Base-by-base conservation (phyloP, 2,113 vertebrate genomes). In the Hydrochoerus hydrochaeris region DNA sequence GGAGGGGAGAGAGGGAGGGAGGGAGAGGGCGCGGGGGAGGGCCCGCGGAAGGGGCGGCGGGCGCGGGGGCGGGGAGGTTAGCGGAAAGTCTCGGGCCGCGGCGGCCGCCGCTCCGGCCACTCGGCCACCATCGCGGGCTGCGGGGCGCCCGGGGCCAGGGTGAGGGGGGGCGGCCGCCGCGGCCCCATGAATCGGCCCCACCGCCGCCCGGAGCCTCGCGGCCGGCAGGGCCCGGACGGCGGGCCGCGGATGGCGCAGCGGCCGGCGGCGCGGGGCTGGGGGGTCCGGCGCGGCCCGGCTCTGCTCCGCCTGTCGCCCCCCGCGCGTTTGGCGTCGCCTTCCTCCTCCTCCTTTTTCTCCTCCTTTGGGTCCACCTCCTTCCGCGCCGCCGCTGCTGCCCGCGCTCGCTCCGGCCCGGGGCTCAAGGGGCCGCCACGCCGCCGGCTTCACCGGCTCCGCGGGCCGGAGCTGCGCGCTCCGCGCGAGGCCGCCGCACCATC, bases 121-220 rank as follows among this genome's bases (percentile, higher is more conserved):
- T 94, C 94, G 97, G 97, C 94, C 96, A 87, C 89, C 96, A 80
- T 86, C 89, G 92, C 96, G 92, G 95, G 96, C 96, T 90, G 97
- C 96, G 91, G 98, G 97, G 97, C 96, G 95, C 81, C 95, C 97
- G 91, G 96, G 96, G 71, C 95, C 94, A 41, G 88, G 85, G 88
- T 65, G 96, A 90, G 20, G 97, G 96, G 97, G 92, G 95, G 49
- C 92, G 98, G 91, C 96, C 97, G 95, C 95, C 95, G 96, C 97
- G 96, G 97, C 98, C 98, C 98, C 98, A 99, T 99, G 98, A 98
- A 99, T 98, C 98, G 97, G 98, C 98, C 98, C 97, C 96, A 92
- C 95, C 91, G 93, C 93, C 94, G 96, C 98, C 97, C 96, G 94
- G 98, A 98, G 97, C 98, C 97, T 97, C 95, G 95, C 98, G 94